Percentiles rank a stretch among this genome's conserved stretches.
Conservation (phyloP, 2,113 vertebrate species). For the Parotia lawesii region DNA sequence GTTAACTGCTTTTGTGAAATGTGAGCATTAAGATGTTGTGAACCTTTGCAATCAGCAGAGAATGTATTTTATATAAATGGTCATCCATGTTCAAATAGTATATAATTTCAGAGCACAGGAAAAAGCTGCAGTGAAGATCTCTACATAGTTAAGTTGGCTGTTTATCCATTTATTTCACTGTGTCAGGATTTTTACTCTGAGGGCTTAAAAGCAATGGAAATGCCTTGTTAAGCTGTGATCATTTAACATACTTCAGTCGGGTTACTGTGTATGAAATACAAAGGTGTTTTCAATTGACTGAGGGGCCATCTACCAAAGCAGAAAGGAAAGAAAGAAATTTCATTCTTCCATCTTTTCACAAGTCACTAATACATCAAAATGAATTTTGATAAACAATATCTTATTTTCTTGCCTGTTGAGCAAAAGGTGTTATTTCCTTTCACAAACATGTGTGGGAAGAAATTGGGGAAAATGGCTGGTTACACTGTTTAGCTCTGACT, state of each 20-base stretch:
- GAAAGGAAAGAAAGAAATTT: background rate
- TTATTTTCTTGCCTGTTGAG: background rate
- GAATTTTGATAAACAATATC: background rate
- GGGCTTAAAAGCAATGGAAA: background rate
- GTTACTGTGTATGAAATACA: background rate
- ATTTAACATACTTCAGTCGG: background rate
- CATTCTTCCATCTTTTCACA: background rate
- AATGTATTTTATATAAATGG: background rate
- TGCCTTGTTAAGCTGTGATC: background rate
- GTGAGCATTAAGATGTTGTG: background rate
- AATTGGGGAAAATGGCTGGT: background rate
- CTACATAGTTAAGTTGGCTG: background rate
- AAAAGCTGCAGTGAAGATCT: background rate
- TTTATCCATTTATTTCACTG: background rate
- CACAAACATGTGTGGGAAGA: background rate
- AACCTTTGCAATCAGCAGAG: background rate
- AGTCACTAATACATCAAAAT: background rate
- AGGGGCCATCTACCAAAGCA: background rate
- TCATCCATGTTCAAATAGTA: background rate
- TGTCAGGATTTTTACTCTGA: background rate
- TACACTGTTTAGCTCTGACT: background rate
- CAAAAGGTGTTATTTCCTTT: constrained; percentile 23
- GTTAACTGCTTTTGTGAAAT: background rate
- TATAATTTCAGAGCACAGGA: background rate
- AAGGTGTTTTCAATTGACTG: background rate